Percentiles rank a stretch among this genome's conserved stretches.
These are phyloP conservation scores for Ophiodon elongatus DNA, from an alignment of 2,113 vertebrate genomes.

Conservation along the genomic window DNA sequence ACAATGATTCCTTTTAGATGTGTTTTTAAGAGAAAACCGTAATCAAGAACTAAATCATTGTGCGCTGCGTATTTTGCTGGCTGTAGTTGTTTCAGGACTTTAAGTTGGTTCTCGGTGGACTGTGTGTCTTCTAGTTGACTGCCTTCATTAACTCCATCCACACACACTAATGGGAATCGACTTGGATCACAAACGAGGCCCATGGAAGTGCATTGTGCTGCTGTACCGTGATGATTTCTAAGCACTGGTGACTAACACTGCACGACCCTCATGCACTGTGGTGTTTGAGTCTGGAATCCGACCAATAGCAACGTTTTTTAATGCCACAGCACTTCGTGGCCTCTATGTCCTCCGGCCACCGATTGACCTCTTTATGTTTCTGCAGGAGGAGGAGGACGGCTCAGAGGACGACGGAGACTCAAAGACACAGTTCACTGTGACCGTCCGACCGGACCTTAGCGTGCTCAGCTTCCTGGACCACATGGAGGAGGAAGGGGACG, in stretches of 20 bases:
- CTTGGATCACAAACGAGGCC: slow-evolving; percentile 12
- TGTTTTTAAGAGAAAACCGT: background rate
- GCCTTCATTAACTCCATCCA: slow-evolving; percentile 39
- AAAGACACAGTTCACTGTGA: slow-evolving; percentile 85
- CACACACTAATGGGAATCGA: slow-evolving; percentile 2
- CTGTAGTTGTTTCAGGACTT: background rate
- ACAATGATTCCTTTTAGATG: background rate
- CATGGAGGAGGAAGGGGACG: slow-evolving; percentile 91
- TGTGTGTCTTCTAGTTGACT: slow-evolving; percentile 12
- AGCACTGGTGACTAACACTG: slow-evolving; percentile 60
- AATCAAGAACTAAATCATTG: background rate
- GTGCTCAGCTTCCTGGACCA: slow-evolving; percentile 91
- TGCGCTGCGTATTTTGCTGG: background rate
- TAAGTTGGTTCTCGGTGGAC: background rate
- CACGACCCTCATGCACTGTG: slow-evolving; percentile 33
- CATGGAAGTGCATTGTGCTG: slow-evolving; percentile 5
- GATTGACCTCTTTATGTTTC: slow-evolving; percentile 35
- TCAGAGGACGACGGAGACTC: slow-evolving; percentile 90
- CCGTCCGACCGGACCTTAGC: slow-evolving; percentile 86
- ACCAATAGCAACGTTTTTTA: background rate
- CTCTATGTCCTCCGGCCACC: background rate
- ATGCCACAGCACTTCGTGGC: background rate
- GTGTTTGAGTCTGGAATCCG: slow-evolving; percentile 22
- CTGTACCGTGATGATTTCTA: slow-evolving; percentile 40
- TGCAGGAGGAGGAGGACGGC: slow-evolving; percentile 94